Evolutionary conservation across 2,113 vertebrate species (phyloP).

Genomic region (Triplophysa tibetana): DNA sequence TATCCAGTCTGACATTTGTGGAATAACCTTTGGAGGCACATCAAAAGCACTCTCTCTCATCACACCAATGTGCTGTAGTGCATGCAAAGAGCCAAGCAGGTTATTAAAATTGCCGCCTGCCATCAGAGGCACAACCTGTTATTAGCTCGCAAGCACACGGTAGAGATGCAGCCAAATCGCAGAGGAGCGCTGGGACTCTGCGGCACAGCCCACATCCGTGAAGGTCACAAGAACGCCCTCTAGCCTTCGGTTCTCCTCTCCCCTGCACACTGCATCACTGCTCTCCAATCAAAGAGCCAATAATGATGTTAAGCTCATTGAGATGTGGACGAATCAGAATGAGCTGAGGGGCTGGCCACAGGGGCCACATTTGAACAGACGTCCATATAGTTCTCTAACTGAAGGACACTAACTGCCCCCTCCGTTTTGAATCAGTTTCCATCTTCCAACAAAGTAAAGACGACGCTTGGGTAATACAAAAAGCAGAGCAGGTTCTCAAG

Average conservation of each 20-base stretch:
- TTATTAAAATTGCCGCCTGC: conserved; percentile 59
- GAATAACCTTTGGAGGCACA: conserved; percentile 47
- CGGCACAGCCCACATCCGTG: conserved; percentile 62
- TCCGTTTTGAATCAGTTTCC: conserved; percentile 2
- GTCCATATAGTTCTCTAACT: conserved; percentile 1
- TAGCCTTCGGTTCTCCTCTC: conserved; percentile 38
- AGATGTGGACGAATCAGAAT: conserved; percentile 60
- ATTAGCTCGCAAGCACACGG: conserved; percentile 45
- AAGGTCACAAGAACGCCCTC: conserved; percentile 72
- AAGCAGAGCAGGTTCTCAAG: conserved; percentile 17
- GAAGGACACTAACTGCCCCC: conserved; percentile 9
- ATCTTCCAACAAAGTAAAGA: background rate
- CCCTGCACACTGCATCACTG: conserved; percentile 49
- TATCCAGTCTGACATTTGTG: conserved; percentile 48
- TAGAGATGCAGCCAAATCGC: conserved; percentile 55
- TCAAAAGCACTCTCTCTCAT: conserved; percentile 55
- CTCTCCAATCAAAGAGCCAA: conserved; percentile 64
- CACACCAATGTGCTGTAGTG: conserved; percentile 45
- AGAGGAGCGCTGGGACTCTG: conserved; percentile 50
- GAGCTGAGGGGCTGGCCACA: conserved; percentile 30
- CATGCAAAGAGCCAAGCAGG: conserved; percentile 56
- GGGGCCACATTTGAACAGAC: conserved; percentile 3
- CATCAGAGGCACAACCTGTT: conserved; percentile 48
- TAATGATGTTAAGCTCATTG: conserved; percentile 64
- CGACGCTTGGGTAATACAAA: background rate